A percentile compares a stretch with the other conserved stretches of the same genome.
Conservation (phyloP, 1,140 invertebrate genomes). For the Episyrphus balteatus region DNA sequence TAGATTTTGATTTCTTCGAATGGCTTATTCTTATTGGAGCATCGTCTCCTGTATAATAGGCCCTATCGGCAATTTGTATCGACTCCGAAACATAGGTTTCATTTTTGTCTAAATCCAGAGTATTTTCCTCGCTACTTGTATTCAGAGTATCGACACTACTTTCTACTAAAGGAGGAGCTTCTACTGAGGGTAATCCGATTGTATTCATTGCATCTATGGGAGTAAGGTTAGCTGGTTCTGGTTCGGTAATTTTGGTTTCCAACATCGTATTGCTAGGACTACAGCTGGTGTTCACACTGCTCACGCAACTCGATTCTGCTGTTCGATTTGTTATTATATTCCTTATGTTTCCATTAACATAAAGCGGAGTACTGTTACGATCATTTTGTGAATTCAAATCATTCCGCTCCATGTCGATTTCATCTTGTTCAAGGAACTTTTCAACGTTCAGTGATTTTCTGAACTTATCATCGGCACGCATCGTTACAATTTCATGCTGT, state of each 20-base stretch:
- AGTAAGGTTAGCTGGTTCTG: neutral
- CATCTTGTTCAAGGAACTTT: constrained; percentile 38
- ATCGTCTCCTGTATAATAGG: constrained; percentile 19
- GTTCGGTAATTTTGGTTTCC: neutral
- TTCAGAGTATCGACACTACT: neutral
- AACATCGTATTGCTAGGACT: too few species aligned
- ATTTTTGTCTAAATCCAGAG: constrained; percentile 10
- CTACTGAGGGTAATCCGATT: constrained; percentile 19
- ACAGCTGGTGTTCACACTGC: neutral
- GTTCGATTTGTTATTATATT: constrained; percentile 12
- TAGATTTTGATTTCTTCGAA: constrained; percentile 30
- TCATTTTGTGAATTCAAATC: constrained; percentile 14
- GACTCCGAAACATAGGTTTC: constrained; percentile 31
- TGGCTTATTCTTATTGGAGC: constrained; percentile 22
- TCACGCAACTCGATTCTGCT: neutral
- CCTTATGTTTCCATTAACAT: constrained; percentile 23
- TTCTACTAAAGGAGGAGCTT: neutral
- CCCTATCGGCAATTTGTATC: constrained; percentile 25
- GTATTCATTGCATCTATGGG: constrained; percentile 31
- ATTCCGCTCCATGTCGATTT: constrained; percentile 13
- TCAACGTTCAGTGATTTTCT: constrained; percentile 33
- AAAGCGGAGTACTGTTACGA: constrained; percentile 21
- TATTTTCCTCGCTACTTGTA: constrained; percentile 3
- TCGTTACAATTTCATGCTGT: constrained; percentile 43
- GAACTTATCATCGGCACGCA: constrained; percentile 32